Base-by-base conservation (phyloP, 2,888 invertebrate species). In the Acleris laterana region DNA sequence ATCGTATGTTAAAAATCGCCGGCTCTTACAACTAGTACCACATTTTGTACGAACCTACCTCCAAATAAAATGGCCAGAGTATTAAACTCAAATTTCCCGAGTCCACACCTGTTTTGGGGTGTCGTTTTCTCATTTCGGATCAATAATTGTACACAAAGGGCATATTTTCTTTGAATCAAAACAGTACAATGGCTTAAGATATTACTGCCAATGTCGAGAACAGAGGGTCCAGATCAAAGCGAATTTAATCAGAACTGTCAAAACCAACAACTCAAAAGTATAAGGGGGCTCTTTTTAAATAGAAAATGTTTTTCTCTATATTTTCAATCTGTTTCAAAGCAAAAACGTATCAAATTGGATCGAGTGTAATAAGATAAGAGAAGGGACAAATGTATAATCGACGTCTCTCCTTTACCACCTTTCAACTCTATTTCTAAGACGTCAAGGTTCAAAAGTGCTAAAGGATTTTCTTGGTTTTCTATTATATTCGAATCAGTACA, bases 31-130 rank as follows among this genome's bases (percentile, higher is more conserved):
- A 28, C 75, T 76, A 76, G 71, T 0, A 46, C 72, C 75, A 17
- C 63, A 49, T 28, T 19, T 44, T 25, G 44, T 32, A 44, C 25
- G 20, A 60, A 60, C 42, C 59, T 79, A 76, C 80, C 80, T 76
- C 78, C 77, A 84, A 88, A 88, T 85, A 86, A 88, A 90, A 85
- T 81, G 85, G 81, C 80, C 83, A 82, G 79, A 82, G 84, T 87
- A 88, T 90, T 89, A 88, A 88, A 88, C 87, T 84, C 82, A 86
- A 85, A 85, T 89, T 85, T 83, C 77, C 81, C 78, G 72, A 71
- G 71, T 73, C 73, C 83, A 77, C 90, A 90, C 90, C 88, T 90
- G 90, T 81, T 81, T 77, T 71, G 73, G 70, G 72, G 70, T 56
- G 73, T 61, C 68, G 53, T 68, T 65, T 72, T 69, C 71, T 69